Conservation (phyloP, 2,113 vertebrate species). For the Mobula hypostoma region DNA sequence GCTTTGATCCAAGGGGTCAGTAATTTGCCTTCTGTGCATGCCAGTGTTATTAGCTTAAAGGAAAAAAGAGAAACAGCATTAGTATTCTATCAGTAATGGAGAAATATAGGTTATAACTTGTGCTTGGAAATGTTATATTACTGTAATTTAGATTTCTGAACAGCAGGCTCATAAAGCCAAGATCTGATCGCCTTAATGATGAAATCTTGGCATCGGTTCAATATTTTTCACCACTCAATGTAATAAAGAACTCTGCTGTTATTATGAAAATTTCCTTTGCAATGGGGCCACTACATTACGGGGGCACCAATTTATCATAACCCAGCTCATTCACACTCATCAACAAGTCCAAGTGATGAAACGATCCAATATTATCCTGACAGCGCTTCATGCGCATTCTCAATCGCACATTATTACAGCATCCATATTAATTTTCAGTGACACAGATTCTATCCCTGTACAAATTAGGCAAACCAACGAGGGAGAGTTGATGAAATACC, state of each 20-base stretch:
- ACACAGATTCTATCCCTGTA: constrained; percentile 87
- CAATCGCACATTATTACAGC: constrained; percentile 99
- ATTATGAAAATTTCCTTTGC: constrained; percentile 70
- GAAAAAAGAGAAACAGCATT: neutral
- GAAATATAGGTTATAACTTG: constrained; percentile 20
- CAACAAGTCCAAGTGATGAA: constrained; percentile 98
- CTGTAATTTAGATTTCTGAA: constrained; percentile 44
- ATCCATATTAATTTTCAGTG: constrained; percentile 99
- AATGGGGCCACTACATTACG: constrained; percentile 68
- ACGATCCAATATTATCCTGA: constrained; percentile 97
- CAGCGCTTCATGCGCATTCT: constrained; percentile 87
- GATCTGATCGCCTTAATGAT: constrained; percentile 69
- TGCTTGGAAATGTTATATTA: constrained; percentile 17
- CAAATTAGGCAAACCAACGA: constrained; percentile 88
- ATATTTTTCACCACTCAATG: constrained; percentile 66
- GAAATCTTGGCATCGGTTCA: constrained; percentile 60
- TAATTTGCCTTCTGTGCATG: constrained; percentile 84
- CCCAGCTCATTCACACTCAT: constrained; percentile 76
- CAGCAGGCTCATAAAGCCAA: constrained; percentile 58
- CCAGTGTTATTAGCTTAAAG: constrained; percentile 74
- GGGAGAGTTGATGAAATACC: constrained; percentile 94
- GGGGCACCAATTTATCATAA: constrained; percentile 67
- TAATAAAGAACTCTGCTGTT: constrained; percentile 68
- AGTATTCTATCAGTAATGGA: constrained; percentile 23
- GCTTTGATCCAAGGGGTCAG: constrained; percentile 93